Percentiles rank a stretch among this genome's conserved stretches.
Evolutionary conservation across 2,888 invertebrate species (phyloP).

Genomic region (Onchidella celtica): DNA sequence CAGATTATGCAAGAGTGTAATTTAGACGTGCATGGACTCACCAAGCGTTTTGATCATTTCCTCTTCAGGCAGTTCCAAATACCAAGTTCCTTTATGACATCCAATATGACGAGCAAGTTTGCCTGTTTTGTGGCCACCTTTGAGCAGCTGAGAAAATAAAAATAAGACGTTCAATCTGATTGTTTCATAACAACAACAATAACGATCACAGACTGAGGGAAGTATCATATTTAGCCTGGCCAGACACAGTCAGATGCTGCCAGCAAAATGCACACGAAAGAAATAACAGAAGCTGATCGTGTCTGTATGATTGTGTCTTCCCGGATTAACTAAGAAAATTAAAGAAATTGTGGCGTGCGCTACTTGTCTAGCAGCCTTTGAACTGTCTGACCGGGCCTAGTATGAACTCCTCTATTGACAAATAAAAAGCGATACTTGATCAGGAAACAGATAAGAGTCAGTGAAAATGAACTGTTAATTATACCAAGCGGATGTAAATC

Average conservation of each 20-base stretch:
- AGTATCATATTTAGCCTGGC: neutral
- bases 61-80: slow-evolving; percentile 75
- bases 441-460: no score
- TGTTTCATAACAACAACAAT: neutral
- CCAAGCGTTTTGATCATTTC: slow-evolving; percentile 73
- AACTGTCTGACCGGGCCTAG: no score
- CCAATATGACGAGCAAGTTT: slow-evolving; percentile 74
- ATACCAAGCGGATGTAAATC: no score
- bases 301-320: no score
- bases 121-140: slow-evolving; percentile 71
- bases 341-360: no score
- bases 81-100: slow-evolving; percentile 77
- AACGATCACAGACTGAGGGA: neutral
- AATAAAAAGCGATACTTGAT: no score
- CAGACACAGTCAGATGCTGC: neutral
- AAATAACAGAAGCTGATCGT: no score
- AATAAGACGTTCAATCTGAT: neutral
- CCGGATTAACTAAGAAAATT: no score
- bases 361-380: no score
- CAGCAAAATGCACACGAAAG: no score
- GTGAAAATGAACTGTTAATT: no score
- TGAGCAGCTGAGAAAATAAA: slow-evolving; percentile 63
- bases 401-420: no score
- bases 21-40: slow-evolving; percentile 35
- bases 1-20: neutral